phyloP scores from a whole-genome alignment of 2,113 vertebrate species.

The Grammomys surdaster region DNA sequence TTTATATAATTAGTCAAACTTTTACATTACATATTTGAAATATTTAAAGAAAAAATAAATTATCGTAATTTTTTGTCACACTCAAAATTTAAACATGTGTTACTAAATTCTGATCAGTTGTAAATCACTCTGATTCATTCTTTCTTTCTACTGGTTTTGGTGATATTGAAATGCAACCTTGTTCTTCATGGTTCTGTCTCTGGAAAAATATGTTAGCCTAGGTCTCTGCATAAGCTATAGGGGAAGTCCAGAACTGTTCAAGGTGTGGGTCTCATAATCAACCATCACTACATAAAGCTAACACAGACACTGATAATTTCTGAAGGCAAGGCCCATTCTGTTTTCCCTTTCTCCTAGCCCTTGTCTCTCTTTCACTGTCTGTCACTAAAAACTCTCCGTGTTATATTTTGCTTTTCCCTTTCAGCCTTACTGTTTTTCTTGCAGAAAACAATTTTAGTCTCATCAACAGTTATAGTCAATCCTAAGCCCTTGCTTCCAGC shows the following conservation, averaged over 20 bases:
- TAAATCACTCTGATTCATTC: neutral
- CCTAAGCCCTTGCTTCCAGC: neutral
- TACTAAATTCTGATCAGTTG: neutral
- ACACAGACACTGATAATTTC: neutral
- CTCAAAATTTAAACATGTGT: neutral
- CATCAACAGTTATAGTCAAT: neutral
- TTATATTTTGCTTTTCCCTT: neutral
- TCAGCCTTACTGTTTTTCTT: neutral
- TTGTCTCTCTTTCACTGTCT: no score
- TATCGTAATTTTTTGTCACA: neutral
- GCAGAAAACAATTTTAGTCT: neutral
- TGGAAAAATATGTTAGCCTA: neutral
- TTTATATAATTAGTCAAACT: neutral
- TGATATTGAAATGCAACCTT: neutral
- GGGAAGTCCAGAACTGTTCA: neutral
- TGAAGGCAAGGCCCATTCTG: neutral
- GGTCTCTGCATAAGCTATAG: no score
- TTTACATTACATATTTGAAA: neutral
- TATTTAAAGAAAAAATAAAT: neutral
- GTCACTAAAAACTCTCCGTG: neutral
- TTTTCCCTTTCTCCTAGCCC: neutral
- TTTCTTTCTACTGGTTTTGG: neutral
- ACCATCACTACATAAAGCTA: neutral
- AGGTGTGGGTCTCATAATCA: neutral
- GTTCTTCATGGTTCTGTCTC: neutral